Percentiles rank a stretch among this genome's conserved stretches.
Evolutionary conservation across 2,113 vertebrate species (phyloP).

Genomic region (Pluvianellus socialis): DNA sequence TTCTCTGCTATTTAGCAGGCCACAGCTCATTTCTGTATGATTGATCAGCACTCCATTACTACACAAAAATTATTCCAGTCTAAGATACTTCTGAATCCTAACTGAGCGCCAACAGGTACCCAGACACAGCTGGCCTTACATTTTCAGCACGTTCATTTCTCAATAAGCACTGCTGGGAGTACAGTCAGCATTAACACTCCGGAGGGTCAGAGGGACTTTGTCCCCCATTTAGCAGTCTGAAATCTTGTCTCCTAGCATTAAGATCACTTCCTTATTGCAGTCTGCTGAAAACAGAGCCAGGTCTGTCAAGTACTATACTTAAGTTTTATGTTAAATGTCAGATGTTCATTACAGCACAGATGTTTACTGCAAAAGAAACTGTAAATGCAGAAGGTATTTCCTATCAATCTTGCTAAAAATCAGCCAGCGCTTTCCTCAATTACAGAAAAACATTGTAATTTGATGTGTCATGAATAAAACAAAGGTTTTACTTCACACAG

Average conservation of each 20-base stretch:
- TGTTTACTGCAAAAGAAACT: neutral
- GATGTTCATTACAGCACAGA: neutral
- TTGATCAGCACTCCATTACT: neutral
- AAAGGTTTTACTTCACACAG: neutral
- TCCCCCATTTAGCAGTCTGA: neutral
- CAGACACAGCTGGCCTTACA: neutral
- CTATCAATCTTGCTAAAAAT: neutral
- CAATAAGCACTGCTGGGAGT: neutral
- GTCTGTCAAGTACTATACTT: neutral
- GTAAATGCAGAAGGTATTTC: neutral
- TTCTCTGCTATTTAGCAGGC: neutral
- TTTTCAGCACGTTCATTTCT: neutral
- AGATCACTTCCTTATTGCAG: neutral
- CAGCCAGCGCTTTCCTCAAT: neutral
- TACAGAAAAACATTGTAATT: neutral
- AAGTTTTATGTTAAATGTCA: neutral
- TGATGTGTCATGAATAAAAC: neutral
- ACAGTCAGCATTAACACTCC: neutral
- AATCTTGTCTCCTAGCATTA: neutral
- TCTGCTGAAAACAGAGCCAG: neutral
- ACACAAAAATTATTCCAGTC: neutral
- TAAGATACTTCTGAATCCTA: neutral
- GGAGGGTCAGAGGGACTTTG: neutral
- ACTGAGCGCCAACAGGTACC: neutral
- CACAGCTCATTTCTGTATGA: neutral